Conservation (phyloP, 2,888 invertebrate species). For the Prenolepis imparis region DNA sequence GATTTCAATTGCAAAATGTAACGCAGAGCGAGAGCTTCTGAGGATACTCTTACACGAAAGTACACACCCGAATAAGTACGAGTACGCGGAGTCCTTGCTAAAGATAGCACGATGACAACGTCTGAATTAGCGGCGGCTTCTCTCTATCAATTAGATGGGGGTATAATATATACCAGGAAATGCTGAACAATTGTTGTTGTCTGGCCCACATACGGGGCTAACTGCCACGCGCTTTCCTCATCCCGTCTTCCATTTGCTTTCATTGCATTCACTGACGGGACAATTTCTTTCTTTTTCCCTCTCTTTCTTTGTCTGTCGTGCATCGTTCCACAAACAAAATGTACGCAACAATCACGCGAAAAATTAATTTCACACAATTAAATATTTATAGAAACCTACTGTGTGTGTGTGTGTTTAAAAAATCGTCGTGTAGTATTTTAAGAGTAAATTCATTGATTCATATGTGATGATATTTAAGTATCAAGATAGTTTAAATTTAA, state of each 20-base stretch:
- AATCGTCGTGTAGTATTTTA: not conserved
- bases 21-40: not conserved
- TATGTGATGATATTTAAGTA: no score
- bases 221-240: constrained; percentile 62
- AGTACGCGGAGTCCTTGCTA: constrained; percentile 47
- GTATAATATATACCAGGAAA: constrained; percentile 82
- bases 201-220: constrained; percentile 81
- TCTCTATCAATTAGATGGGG: constrained; percentile 81
- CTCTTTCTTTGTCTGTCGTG: constrained; percentile 13
- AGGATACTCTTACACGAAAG: constrained; percentile 28
- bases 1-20: constrained; percentile 13
- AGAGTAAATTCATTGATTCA: not conserved
- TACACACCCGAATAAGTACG: constrained; percentile 15
- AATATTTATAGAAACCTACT: not conserved
- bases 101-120: constrained; percentile 70
- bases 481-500: not conserved
- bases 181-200: constrained; percentile 82
- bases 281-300: constrained; percentile 48
- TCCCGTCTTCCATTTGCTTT: constrained; percentile 73
- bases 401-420: not conserved
- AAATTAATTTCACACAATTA: not conserved
- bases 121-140: constrained; percentile 76
- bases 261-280: constrained; percentile 68
- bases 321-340: constrained; percentile 28
- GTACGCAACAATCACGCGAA: constrained; percentile 19